Conservation (phyloP, 2,113 vertebrate genomes). For the Tympanuchus pallidicinctus region DNA sequence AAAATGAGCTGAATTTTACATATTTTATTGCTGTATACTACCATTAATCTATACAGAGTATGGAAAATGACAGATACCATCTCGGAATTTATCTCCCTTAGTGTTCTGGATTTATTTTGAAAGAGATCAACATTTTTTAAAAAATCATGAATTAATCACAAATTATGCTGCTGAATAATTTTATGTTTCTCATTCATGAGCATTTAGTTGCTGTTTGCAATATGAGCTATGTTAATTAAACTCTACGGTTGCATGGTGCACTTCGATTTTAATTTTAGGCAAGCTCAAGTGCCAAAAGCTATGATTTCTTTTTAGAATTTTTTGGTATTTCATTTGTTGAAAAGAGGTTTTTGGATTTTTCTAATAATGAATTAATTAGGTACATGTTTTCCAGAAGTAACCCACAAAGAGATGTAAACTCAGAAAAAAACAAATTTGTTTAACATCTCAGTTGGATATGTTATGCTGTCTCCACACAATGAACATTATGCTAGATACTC, state of each 20-base stretch:
- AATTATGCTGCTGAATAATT: background rate
- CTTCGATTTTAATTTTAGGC: background rate
- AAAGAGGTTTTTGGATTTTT: background rate
- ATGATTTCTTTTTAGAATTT: background rate
- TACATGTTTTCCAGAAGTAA: background rate
- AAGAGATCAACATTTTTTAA: background rate
- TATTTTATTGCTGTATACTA: background rate
- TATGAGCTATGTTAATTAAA: background rate
- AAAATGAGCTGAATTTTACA: background rate
- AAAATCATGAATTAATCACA: background rate
- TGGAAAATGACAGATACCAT: background rate
- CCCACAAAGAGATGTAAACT: background rate
- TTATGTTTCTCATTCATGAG: background rate
- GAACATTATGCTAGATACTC: background rate
- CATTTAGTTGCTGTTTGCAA: background rate
- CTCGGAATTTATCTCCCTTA: background rate
- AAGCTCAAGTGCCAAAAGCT: background rate
- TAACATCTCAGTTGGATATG: background rate
- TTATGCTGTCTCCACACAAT: background rate
- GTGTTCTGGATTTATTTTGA: background rate
- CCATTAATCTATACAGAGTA: background rate
- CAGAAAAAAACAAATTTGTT: background rate
- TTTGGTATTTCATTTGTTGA: background rate
- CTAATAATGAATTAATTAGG: background rate
- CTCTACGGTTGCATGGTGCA: background rate